Evolutionary conservation across 2,113 vertebrate species (phyloP).

Genomic region (Speoplatyrhinus poulsoni): DNA sequence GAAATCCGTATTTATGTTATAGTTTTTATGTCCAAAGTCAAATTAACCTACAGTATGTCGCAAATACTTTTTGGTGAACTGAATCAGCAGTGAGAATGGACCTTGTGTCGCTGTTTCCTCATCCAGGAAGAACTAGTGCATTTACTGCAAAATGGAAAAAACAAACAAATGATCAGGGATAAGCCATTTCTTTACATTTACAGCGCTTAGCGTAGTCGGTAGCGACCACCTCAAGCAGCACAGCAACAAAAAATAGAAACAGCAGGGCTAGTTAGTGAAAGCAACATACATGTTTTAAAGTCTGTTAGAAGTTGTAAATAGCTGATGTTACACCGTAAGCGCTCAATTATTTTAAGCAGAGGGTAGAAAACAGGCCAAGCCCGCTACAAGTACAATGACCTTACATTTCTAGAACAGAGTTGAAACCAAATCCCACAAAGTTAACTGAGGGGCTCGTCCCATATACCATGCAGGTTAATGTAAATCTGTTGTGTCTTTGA

Average conservation of each 20-base stretch:
- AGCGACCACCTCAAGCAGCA: constrained; percentile 35
- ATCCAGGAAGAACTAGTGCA: constrained; percentile 81
- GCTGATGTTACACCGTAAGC: constrained; percentile 1
- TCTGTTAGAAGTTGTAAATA: constrained; percentile 32
- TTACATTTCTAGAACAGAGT: constrained; percentile 34
- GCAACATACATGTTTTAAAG: constrained; percentile 28
- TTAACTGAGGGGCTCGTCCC: constrained; percentile 44
- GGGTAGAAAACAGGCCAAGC: constrained; percentile 69
- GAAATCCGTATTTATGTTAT: constrained; percentile 2
- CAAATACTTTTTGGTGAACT: constrained; percentile 68
- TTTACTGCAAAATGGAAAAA: constrained; percentile 86
- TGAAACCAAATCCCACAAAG: constrained; percentile 51
- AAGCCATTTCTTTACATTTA: constrained; percentile 70
- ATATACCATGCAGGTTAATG: constrained; percentile 64
- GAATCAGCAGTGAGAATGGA: constrained; percentile 78
- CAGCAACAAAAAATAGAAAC: constrained; percentile 24
- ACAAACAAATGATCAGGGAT: constrained; percentile 73
- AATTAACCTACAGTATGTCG: constrained; percentile 34
- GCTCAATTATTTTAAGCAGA: constrained; percentile 7
- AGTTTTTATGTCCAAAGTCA: constrained; percentile 16
- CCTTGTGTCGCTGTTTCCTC: constrained; percentile 69
- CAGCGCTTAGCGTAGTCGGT: constrained; percentile 22
- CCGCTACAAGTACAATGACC: constrained; percentile 66
- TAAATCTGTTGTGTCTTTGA: constrained; percentile 41
- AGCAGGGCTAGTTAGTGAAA: constrained; percentile 52